Evolutionary conservation across 1,140 invertebrate species (phyloP).

Genomic region (Saccostrea glomerata): DNA sequence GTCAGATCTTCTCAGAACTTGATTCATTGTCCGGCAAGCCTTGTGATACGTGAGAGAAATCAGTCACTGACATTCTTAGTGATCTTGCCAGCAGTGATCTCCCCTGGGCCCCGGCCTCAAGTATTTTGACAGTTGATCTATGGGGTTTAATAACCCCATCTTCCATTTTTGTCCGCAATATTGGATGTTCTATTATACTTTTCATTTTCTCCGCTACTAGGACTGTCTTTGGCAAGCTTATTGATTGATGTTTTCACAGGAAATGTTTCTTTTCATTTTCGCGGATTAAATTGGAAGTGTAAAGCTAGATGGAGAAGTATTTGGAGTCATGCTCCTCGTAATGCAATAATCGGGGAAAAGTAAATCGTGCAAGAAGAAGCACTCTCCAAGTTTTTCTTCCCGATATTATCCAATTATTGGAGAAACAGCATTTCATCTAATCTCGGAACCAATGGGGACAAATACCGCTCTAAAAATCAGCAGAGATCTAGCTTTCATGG

Average conservation of each 20-base stretch:
- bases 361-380: constrained; percentile 11
- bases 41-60: background rate
- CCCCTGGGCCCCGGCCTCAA: background rate
- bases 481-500: too few species aligned
- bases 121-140: constrained; percentile 36
- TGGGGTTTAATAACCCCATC: constrained; percentile 15
- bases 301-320: background rate
- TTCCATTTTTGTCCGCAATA: background rate
- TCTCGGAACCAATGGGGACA: background rate
- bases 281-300: constrained; percentile 32
- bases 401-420: constrained; percentile 26
- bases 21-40: background rate
- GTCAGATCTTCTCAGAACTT: background rate
- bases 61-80: background rate
- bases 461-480: too few species aligned
- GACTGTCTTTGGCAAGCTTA: constrained; percentile 22
- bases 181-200: constrained; percentile 29
- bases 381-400: background rate
- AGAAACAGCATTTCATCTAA: constrained; percentile 11
- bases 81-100: background rate
- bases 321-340: constrained; percentile 1
- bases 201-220: constrained; percentile 28
- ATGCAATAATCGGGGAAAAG: constrained; percentile 23
- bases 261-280: constrained; percentile 34
- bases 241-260: constrained; percentile 36